Evolutionary conservation across 2,113 vertebrate species (phyloP), one percentile per base, ranked within the genome.

Genomic region (Seriola dumerili): DNA sequence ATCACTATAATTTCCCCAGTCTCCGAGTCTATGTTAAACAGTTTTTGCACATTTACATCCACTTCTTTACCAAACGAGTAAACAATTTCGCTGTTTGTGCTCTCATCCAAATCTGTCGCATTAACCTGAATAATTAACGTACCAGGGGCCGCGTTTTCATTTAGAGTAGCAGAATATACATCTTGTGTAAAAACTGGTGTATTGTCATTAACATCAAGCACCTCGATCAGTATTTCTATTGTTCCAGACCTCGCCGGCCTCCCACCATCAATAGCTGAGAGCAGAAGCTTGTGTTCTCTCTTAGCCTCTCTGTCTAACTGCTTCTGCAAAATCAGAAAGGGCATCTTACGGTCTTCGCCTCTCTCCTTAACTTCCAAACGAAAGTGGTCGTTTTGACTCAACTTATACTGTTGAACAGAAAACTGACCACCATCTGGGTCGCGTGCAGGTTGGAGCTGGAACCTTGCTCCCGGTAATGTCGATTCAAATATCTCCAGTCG

Each of bases 371-470:
- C 76, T 34, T 94, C 92, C 19, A 95, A 77, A n/a, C 92, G 90
- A 75, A 94, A 95, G 65, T 93, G 74, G 0, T 93, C 89, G 62
- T 89, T 95, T 0, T 85, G 74, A 64, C 87, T 90, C 2, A 94
- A 90, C 86, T 91, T 95, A 58, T 97, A 97, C 23, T 86, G 94
- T 23, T 95, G 92, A 34, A 93, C 52, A 14, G 93, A 84, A 36
- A 96, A 96, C 46, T 85, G 76, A 10, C 92, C 95, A 58, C 91
- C 77, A 66, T 96, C 96, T 13, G 93, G 78, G 72, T 96, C 96
- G 1, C 88, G 88, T 0, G 96, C 95, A 64, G 91, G 71, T 29
- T 85, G 83, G 0, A 90, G 83, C 83, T 90, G 85, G 25, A 90
- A 85, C 32, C 73, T 34, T 4, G 83, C 80, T 21, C 88, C 85